phyloP scores from a whole-genome alignment of 2,113 vertebrate genomes.

The Muntiacus reevesi region DNA sequence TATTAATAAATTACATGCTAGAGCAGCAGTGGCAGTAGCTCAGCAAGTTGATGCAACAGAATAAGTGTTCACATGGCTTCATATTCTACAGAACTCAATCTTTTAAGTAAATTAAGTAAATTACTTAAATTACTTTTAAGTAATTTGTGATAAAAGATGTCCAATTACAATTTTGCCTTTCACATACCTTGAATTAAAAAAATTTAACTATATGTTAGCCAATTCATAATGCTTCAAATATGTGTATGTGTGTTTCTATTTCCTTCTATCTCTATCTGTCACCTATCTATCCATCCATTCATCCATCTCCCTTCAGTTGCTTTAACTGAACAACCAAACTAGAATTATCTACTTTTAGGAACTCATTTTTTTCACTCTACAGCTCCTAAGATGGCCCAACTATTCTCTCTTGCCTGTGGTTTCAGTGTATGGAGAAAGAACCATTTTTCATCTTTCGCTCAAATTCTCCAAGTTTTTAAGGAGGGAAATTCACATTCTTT shows the following conservation, averaged over 20 bases:
- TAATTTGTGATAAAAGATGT: conserved; percentile 16
- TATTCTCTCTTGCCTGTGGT: not conserved
- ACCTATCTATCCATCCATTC: not conserved
- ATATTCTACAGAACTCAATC: not conserved
- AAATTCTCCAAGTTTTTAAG: not conserved
- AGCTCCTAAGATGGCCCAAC: not conserved
- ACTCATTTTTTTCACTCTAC: conserved; percentile 29
- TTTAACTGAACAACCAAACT: not conserved
- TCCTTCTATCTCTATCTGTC: not conserved
- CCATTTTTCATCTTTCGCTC: conserved; percentile 15
- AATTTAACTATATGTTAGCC: not conserved
- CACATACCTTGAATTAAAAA: not conserved
- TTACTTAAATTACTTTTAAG: not conserved
- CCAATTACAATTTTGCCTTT: conserved; percentile 11
- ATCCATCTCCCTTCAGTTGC: not conserved
- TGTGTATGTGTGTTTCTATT: not conserved
- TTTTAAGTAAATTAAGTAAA: not conserved
- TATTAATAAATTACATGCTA: conserved; percentile 67
- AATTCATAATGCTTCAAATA: not conserved
- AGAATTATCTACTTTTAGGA: not conserved
- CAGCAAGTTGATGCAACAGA: conserved; percentile 18
- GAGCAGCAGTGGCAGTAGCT: conserved; percentile 1
- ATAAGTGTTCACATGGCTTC: not conserved
- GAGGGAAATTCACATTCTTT: not conserved
- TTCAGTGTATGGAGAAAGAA: not conserved